These are phyloP conservation scores for Chlamydotis undulata DNA, from an alignment of 2,113 vertebrate species.

Conservation along the genomic window DNA sequence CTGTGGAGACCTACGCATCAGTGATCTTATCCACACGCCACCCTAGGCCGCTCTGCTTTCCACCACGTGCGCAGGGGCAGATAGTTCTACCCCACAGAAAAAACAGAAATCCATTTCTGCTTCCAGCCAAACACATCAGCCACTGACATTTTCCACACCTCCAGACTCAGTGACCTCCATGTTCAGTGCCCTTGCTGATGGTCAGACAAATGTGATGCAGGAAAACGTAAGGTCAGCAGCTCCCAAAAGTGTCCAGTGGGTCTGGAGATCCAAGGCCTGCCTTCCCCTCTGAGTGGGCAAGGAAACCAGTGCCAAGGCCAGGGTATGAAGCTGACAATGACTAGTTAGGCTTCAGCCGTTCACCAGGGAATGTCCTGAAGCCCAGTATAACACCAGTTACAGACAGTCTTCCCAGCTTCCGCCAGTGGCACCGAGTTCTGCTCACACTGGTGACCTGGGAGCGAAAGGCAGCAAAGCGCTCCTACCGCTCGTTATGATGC, in stretches of 20 bases:
- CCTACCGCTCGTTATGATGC: background rate
- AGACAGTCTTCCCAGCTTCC: background rate
- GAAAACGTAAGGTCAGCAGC: background rate
- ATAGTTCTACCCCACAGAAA: background rate
- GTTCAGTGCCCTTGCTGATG: background rate
- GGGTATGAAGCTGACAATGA: background rate
- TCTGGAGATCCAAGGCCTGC: background rate
- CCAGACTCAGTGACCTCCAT: rapidly evolving
- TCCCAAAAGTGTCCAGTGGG: background rate
- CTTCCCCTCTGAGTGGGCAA: background rate
- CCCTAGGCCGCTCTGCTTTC: background rate
- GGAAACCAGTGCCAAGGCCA: background rate
- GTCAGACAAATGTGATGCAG: rapidly evolving
- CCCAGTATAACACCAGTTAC: background rate
- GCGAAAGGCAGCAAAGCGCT: background rate
- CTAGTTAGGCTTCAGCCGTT: background rate
- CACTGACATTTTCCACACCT: background rate
- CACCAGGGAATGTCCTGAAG: background rate
- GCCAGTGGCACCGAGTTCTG: background rate
- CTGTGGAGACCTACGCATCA: background rate
- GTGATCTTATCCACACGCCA: background rate
- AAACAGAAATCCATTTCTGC: background rate
- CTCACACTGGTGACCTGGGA: background rate
- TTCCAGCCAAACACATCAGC: background rate
- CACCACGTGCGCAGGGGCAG: rapidly evolving